Conservation (phyloP, 2,797 vertebrate species). For the Phrynocephalus guinanensis region DNA sequence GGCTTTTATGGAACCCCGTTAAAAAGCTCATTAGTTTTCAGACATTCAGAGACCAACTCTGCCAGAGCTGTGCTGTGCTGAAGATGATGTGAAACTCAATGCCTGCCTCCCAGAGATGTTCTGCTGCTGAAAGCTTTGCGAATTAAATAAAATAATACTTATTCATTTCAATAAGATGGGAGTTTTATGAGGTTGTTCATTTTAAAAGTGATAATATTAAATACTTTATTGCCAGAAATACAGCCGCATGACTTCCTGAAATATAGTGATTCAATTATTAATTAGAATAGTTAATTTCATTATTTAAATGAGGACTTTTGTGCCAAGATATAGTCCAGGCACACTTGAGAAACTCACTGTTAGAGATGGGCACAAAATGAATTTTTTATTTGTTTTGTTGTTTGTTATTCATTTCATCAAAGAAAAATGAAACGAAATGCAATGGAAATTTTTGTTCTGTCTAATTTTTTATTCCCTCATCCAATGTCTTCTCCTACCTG, state of each 20-base stretch:
- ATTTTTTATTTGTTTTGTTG: no score
- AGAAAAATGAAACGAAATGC: no score
- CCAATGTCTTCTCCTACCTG: no score
- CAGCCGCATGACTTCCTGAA: neutral
- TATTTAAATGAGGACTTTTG: conserved; percentile 34
- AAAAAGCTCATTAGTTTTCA: conserved; percentile 51
- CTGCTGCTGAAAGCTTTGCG: conserved; percentile 9
- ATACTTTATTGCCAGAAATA: conserved; percentile 24
- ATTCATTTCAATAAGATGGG: conserved; percentile 14
- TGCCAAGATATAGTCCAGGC: neutral
- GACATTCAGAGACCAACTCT: conserved; percentile 23
- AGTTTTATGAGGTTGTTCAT: conserved; percentile 29
- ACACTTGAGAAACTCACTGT: neutral
- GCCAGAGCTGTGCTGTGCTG: neutral
- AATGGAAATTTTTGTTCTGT: no score
- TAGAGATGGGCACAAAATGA: no score
- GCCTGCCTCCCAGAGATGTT: neutral
- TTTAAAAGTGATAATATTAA: conserved; percentile 13
- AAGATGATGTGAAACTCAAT: conserved; percentile 21
- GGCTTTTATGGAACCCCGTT: conserved; percentile 49
- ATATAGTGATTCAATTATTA: conserved; percentile 32
- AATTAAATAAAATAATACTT: conserved; percentile 7
- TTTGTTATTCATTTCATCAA: no score
- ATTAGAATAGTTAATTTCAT: conserved; percentile 33
- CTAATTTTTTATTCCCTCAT: no score